These are phyloP conservation scores for Seira sanloemensis DNA, from an alignment of 2,888 invertebrate species.

Conservation along the genomic window DNA sequence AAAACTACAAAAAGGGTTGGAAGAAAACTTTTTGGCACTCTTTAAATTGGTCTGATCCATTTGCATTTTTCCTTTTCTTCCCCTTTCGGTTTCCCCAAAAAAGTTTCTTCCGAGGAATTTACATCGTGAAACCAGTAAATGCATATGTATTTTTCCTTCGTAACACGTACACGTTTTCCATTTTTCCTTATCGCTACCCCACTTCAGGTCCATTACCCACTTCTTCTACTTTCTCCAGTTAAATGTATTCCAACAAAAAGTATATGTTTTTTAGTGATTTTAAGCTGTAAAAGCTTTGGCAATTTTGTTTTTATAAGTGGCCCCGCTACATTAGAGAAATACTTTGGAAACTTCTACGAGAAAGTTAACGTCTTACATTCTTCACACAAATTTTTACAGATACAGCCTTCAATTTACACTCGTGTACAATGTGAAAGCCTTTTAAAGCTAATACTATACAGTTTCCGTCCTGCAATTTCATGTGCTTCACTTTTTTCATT, in stretches of 20 bases:
- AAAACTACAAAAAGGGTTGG: constrained; percentile 34
- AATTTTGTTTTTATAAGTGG: background rate
- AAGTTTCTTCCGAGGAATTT: constrained; percentile 17
- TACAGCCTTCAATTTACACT: background rate
- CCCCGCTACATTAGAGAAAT: no score
- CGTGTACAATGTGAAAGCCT: no score
- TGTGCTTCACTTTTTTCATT: no score
- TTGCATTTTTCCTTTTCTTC: constrained; percentile 71
- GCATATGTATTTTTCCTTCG: background rate
- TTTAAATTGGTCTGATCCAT: constrained; percentile 73
- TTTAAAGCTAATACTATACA: no score
- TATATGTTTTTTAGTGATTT: background rate
- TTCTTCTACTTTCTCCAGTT: background rate
- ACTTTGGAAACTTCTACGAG: no score
- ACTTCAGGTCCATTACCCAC: background rate
- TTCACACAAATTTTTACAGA: no score
- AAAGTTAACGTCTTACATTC: no score
- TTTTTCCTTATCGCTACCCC: background rate
- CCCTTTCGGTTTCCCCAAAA: constrained; percentile 32
- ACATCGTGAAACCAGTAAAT: background rate
- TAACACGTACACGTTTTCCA: no score
- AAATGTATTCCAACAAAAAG: background rate
- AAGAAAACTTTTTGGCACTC: constrained; percentile 73
- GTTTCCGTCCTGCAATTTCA: no score
- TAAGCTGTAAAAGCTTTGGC: background rate